Base-by-base conservation (phyloP, 2,888 invertebrate species). In the Epistrophe eligans region DNA sequence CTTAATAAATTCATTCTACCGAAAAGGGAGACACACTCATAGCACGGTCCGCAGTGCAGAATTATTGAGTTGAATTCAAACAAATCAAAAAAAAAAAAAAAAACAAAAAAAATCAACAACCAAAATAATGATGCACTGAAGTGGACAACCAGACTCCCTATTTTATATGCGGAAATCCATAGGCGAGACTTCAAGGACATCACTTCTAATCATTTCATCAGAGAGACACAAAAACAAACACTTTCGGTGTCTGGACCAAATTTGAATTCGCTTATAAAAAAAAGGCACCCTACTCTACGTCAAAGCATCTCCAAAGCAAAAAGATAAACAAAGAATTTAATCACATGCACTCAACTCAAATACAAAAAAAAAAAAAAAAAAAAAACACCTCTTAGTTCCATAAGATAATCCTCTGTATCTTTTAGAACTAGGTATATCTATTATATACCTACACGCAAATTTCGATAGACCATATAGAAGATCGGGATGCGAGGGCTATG, bases 121-220 rank as follows among this genome's bases (percentile, higher is more conserved):
- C 72, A 67, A 77, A 79, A 71, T 77, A 83, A 83, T 79, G 70
- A 83, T 83, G 73, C 67, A 17, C 38, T 74, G 81, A 81, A 85
- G 82, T 85, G 85, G 85, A 82, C 81, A 85, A 81, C 81, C 85
- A 85, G 85, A 85, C 85, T 85, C 85, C 82, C 81, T 70, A 82
- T 74, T 85, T 85, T 64, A 85, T 82, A 92, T 91, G 91, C 91
- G 91, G 91, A 92, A 92, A 92, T 91, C 90, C 89, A 89, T 90
- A 89, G 90, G 89, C 89, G 89, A 90, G 91, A 91, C 91, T 89
- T 91, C 92, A 92, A 92, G 91, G 92, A 91, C 91, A 91, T 90
- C 91, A 90, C 90, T 90, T 89, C 90, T 89, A 89, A 90, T 89
- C 88, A 88, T 89, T 88, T 82, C 79, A 83, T 84, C 81, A 79